Evolutionary conservation across 2,888 invertebrate genomes (phyloP).

Genomic region (Oscheius sp.): DNA sequence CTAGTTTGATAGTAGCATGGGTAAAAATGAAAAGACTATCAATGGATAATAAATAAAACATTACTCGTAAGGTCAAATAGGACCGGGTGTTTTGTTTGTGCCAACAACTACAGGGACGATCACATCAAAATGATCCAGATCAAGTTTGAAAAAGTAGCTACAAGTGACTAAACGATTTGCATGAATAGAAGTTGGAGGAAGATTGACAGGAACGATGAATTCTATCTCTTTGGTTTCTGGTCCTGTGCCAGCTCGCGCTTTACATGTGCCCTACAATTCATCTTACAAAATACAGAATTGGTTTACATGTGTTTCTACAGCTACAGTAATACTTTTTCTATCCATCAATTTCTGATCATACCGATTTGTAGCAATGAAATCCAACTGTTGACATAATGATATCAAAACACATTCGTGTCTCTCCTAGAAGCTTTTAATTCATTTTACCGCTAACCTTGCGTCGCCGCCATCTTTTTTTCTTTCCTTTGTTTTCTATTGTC

Average conservation of each 20-base stretch:
- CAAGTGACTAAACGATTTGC: slow-evolving; percentile 65
- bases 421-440: slow-evolving; percentile 36
- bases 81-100: slow-evolving; percentile 53
- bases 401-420: slow-evolving; percentile 62
- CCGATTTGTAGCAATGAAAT: slow-evolving; percentile 59
- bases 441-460: slow-evolving; percentile 33
- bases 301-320: slow-evolving; percentile 61
- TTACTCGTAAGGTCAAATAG: background rate
- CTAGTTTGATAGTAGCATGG: background rate
- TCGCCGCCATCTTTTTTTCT: slow-evolving; percentile 48
- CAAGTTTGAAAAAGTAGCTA: slow-evolving; percentile 67
- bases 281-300: background rate
- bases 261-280: slow-evolving; percentile 62
- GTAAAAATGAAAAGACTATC: background rate
- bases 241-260: slow-evolving; percentile 56
- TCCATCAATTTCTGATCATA: slow-evolving; percentile 55
- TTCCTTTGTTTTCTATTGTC: slow-evolving; percentile 59
- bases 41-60: no score
- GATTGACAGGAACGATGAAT: slow-evolving; percentile 58
- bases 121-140: slow-evolving; percentile 67
- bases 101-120: slow-evolving; percentile 67
- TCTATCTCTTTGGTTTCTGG: slow-evolving; percentile 64
- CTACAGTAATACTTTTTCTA: slow-evolving; percentile 61
- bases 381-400: slow-evolving; percentile 64
- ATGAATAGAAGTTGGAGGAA: slow-evolving; percentile 64